A percentile compares a stretch with the other conserved stretches of the same genome.
Conservation (phyloP, 2,888 invertebrate species). For the Cryptops parisi region DNA sequence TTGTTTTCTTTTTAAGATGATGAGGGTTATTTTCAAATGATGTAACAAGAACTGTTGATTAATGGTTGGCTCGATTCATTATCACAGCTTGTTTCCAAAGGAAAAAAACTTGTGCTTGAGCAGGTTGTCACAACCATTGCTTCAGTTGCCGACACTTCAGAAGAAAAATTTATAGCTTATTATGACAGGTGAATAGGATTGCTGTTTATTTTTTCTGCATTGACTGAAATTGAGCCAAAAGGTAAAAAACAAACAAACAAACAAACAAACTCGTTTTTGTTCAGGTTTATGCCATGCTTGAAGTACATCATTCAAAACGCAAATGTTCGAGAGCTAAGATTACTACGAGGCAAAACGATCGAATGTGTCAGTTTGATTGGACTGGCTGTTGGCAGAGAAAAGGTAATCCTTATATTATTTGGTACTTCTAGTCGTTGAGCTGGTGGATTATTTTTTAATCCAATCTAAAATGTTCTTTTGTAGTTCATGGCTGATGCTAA, state of each 20-base stretch:
- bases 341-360: slow-evolving; percentile 93
- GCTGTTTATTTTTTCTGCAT: too few relatives aligned
- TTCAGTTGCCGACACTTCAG: slow-evolving; percentile 94
- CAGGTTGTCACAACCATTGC: slow-evolving; percentile 98
- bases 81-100: slow-evolving; percentile 66
- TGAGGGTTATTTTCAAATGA: too few relatives aligned
- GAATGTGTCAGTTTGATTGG: slow-evolving; percentile 98
- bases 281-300: slow-evolving; percentile 69
- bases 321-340: slow-evolving; percentile 66
- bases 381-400: slow-evolving; percentile 40
- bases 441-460: too few relatives aligned
- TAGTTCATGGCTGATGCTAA: slow-evolving; percentile 77
- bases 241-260: not conserved
- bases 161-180: slow-evolving; percentile 86
- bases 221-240: not conserved
- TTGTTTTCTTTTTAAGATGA: not conserved
- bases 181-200: slow-evolving; percentile 58
- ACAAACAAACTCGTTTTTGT: too few relatives aligned
- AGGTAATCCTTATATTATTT: slow-evolving; percentile 16
- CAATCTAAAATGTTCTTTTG: not conserved
- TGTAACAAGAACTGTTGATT: too few relatives aligned
- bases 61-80: too few relatives aligned
- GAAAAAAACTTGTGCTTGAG: slow-evolving; percentile 90
- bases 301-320: slow-evolving; percentile 96
- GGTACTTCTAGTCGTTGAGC: too few relatives aligned